Evolutionary conservation across 2,113 vertebrate genomes (phyloP).

Genomic region (Paramormyrops kingsleyae): DNA sequence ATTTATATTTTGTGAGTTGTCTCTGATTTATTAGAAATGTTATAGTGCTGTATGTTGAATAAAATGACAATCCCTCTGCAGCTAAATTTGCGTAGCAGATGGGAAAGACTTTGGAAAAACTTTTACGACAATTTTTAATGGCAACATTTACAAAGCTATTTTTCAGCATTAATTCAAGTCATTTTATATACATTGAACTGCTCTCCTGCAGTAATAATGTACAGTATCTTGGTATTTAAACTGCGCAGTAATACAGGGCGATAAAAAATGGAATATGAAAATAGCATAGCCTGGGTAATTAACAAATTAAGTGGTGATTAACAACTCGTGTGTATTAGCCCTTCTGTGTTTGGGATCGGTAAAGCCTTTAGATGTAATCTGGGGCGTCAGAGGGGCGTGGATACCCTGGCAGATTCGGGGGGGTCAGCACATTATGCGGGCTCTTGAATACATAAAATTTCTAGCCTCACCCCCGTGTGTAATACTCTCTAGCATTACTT

Average conservation of each 20-base stretch:
- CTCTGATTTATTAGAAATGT: background rate
- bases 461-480: background rate
- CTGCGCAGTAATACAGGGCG: background rate
- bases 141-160: background rate
- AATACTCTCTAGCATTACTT: background rate
- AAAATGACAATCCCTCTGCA: background rate
- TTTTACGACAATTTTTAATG: background rate
- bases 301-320: background rate
- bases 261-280: background rate
- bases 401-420: background rate
- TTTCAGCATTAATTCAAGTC: background rate
- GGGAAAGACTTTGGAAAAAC: background rate
- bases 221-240: background rate
- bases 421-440: background rate
- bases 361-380: background rate
- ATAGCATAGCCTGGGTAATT: background rate
- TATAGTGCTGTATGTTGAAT: background rate
- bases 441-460: background rate
- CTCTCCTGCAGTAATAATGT: background rate
- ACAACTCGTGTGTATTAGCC: background rate
- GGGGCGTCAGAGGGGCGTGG: background rate
- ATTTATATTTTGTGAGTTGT: background rate
- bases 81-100: background rate
- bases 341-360: background rate
- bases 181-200: background rate